These are phyloP conservation scores for Hyalella azteca DNA, from an alignment of 2,888 invertebrate species.

Conservation along the genomic window DNA sequence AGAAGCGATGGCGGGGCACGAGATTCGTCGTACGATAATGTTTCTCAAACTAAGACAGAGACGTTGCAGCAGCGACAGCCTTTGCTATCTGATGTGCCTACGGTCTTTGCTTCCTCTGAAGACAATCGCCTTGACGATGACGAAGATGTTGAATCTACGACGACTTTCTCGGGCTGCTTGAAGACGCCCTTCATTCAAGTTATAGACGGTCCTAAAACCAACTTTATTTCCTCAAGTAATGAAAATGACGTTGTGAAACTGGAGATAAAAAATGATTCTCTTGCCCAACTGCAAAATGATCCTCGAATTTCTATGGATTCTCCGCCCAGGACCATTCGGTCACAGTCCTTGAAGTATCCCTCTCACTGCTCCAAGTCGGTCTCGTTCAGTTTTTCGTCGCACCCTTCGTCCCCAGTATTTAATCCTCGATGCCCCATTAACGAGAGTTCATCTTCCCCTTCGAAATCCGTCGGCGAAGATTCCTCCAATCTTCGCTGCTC, in stretches of 20 bases:
- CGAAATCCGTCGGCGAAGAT: background rate
- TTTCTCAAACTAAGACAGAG: slow-evolving; percentile 2
- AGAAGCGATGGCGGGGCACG: background rate
- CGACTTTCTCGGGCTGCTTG: background rate
- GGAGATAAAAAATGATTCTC: background rate
- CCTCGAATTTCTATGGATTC: background rate
- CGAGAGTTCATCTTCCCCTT: background rate
- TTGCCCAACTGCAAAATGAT: too few relatives aligned
- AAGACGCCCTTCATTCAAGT: slow-evolving; percentile 12
- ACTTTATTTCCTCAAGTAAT: background rate
- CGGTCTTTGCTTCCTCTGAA: background rate
- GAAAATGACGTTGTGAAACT: background rate
- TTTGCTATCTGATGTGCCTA: slow-evolving; percentile 9
- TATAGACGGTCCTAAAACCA: background rate
- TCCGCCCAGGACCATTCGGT: slow-evolving; percentile 5
- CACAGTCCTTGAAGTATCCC: slow-evolving; percentile 11
- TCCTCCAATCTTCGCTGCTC: background rate
- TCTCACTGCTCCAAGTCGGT: background rate
- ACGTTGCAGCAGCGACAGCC: background rate
- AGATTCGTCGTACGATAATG: background rate
- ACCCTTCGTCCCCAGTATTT: slow-evolving; percentile 15
- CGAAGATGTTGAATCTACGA: background rate
- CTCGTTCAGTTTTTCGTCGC: slow-evolving; percentile 8
- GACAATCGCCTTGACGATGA: background rate
- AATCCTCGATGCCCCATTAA: background rate